A percentile compares a stretch with the other conserved stretches of the same genome.
Evolutionary conservation across 2,888 invertebrate species (phyloP).

Genomic region (Osmoderma eremita): DNA sequence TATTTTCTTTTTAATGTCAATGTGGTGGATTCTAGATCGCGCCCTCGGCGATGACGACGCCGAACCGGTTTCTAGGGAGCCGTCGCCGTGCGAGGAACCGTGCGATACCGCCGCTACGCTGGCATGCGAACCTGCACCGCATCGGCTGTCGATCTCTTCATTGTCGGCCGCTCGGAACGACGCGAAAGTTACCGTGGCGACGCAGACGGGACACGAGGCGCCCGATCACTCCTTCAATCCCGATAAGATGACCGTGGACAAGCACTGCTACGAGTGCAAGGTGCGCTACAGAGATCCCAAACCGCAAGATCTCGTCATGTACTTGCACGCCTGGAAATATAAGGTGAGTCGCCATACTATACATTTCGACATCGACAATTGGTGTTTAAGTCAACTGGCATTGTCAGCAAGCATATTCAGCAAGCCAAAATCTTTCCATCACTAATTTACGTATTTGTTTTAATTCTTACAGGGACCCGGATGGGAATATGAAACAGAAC

Average conservation of each 20-base stretch:
- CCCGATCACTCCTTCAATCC: conserved; percentile 74
- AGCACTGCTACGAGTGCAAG: conserved; percentile 93
- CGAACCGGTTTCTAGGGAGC: conserved; percentile 74
- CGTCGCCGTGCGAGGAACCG: conserved; percentile 74
- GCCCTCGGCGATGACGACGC: conserved; percentile 71
- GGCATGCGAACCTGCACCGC: conserved; percentile 57
- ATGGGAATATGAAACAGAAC: conserved; percentile 92
- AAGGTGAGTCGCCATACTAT: conserved; percentile 70
- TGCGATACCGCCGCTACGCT: conserved; percentile 62
- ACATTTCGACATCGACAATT: background rate
- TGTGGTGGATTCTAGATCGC: conserved; percentile 57
- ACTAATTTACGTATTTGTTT: conserved; percentile 24
- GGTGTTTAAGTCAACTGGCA: background rate
- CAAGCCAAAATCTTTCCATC: background rate
- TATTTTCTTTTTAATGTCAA: conserved; percentile 13
- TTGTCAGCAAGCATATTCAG: no score
- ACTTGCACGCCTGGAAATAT: conserved; percentile 94
- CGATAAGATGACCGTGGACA: conserved; percentile 81
- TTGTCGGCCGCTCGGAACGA: conserved; percentile 42
- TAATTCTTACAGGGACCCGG: conserved; percentile 79
- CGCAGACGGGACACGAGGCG: conserved; percentile 84
- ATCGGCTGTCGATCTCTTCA: conserved; percentile 55
- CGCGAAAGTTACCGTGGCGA: conserved; percentile 78
- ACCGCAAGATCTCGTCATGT: conserved; percentile 93
- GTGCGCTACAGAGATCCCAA: conserved; percentile 91